These are phyloP conservation scores for Turritopsis rubra DNA, from an alignment of 30 jellyfish, hydroid and myxozoan species.

Conservation along the genomic window DNA sequence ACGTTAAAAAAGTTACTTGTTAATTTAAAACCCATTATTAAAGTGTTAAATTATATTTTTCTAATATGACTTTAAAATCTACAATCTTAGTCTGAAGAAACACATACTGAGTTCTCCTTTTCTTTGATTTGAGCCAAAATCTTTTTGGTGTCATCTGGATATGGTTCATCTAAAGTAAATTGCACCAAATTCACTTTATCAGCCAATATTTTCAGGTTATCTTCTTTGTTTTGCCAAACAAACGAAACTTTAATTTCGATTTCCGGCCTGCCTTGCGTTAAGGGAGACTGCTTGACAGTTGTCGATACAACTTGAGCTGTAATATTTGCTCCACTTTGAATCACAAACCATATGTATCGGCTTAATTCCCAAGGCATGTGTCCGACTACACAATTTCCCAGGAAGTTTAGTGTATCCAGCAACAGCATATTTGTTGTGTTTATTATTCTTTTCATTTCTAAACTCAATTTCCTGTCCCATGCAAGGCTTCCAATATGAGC, in stretches of 20 bases:
- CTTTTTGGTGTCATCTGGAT: background rate
- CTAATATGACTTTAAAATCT: no score
- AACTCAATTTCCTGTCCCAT: no score
- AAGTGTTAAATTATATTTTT: no score
- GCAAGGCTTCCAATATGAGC: no score
- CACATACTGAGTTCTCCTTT: background rate
- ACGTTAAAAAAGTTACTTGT: no score
- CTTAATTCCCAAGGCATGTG: background rate
- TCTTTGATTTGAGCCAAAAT: background rate
- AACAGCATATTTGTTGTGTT: no score
- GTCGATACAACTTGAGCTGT: background rate
- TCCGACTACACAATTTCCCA: no score
- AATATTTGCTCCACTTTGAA: background rate
- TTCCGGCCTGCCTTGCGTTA: background rate
- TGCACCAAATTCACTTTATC: background rate
- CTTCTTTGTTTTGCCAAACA: background rate
- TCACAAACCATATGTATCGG: background rate
- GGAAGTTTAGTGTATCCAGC: no score
- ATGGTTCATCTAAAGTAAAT: background rate
- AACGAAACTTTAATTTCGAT: background rate
- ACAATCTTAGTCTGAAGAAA: background rate
- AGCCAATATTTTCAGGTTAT: background rate
- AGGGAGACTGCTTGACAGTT: background rate
- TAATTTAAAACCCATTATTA: no score
- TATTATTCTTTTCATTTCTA: no score